Percentiles rank a stretch among this genome's conserved stretches.
These are phyloP conservation scores for Malaclemys terrapin DNA, from an alignment of 2,113 vertebrate genomes.

Conservation along the genomic window DNA sequence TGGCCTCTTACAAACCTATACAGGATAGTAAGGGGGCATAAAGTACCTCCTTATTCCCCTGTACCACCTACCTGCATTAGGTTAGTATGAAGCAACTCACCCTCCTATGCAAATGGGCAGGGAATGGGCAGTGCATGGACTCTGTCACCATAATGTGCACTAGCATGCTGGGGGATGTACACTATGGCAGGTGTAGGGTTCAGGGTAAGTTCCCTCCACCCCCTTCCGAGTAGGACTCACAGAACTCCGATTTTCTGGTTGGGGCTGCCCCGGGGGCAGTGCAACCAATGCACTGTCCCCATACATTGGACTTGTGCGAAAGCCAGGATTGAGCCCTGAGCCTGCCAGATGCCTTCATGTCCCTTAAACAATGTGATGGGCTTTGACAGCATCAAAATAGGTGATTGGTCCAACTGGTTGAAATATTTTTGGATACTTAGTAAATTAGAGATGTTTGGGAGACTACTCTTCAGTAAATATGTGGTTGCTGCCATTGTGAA, in stretches of 20 bases:
- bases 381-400: neutral
- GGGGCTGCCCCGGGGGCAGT: neutral
- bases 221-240: neutral
- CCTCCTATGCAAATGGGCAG: neutral
- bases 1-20: neutral
- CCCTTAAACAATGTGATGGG: neutral
- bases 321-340: neutral
- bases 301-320: neutral
- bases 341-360: conserved; percentile 1
- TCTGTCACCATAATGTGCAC: neutral
- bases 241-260: neutral
- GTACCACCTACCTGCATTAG: accelerated
- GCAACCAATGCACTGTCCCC: neutral
- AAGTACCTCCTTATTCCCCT: neutral
- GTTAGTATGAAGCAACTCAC: neutral
- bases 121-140: neutral
- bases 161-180: neutral
- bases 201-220: neutral
- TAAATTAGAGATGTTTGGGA: conserved; percentile 24
- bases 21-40: accelerated
- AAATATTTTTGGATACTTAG: conserved; percentile 19
- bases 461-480: conserved; percentile 18
- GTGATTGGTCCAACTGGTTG: neutral
- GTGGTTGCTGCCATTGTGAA: conserved; percentile 20
- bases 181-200: accelerated